phyloP scores from a whole-genome alignment of 2,888 invertebrate genomes.

The Chrysina gloriosa region DNA sequence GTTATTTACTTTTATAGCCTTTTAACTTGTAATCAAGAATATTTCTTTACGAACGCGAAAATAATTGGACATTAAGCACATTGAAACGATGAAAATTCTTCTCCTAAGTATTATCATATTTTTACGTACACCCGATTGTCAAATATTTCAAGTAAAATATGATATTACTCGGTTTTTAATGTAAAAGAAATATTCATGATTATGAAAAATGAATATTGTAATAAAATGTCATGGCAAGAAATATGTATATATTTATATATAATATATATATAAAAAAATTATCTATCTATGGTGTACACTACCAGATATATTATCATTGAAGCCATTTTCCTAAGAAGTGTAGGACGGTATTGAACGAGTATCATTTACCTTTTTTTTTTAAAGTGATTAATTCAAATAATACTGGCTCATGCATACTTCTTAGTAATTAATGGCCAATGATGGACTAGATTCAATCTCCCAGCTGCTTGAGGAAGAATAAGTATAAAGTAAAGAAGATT shows the following conservation, averaged over 20 bases:
- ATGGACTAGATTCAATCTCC: slow-evolving; percentile 63
- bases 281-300: slow-evolving; percentile 56
- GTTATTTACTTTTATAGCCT: slow-evolving; percentile 49
- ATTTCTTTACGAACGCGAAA: slow-evolving; percentile 39
- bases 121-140: slow-evolving; percentile 23
- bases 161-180: not conserved
- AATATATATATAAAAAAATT: slow-evolving; percentile 43
- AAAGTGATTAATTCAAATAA: slow-evolving; percentile 53
- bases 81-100: slow-evolving; percentile 1
- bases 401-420: slow-evolving; percentile 62
- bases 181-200: slow-evolving; percentile 41
- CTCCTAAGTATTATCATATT: slow-evolving; percentile 12
- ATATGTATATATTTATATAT: slow-evolving; percentile 47
- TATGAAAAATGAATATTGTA: slow-evolving; percentile 19
- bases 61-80: slow-evolving; percentile 7
- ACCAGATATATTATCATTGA: slow-evolving; percentile 57
- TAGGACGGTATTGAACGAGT: slow-evolving; percentile 63
- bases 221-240: slow-evolving; percentile 61
- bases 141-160: slow-evolving; percentile 15
- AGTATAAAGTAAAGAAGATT: slow-evolving; percentile 15
- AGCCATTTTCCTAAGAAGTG: slow-evolving; percentile 55
- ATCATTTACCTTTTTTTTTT: slow-evolving; percentile 52
- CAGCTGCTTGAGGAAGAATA: slow-evolving; percentile 52
- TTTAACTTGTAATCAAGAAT: slow-evolving; percentile 46
- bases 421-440: slow-evolving; percentile 59